A percentile compares a stretch with the other conserved stretches of the same genome.
Conservation (phyloP, 1,140 invertebrate genomes). For the Sitophilus oryzae region DNA sequence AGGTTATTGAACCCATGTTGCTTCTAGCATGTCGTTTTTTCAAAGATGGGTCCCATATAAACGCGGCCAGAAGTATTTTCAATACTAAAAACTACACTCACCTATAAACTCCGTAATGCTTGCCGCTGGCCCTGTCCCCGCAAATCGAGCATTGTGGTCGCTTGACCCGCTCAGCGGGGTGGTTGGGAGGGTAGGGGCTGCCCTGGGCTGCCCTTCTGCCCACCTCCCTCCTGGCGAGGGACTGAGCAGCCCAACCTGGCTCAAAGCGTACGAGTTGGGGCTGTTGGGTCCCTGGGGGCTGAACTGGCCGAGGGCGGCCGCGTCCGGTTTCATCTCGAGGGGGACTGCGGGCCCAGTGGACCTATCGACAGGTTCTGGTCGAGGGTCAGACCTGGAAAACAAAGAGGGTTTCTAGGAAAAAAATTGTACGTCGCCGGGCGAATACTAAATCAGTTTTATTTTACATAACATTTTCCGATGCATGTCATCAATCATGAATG, state of each 20-base stretch:
- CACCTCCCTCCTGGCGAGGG: conserved; percentile 46
- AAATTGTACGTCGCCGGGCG: too few relatives aligned
- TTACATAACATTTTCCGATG: too few relatives aligned
- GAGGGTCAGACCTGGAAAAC: conserved; percentile 56
- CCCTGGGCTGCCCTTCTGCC: conserved; percentile 34
- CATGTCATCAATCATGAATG: too few relatives aligned
- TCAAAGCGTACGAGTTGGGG: conserved; percentile 46
- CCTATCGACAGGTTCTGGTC: conserved; percentile 63
- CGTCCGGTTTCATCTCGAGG: conserved; percentile 79
- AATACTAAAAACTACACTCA: too few relatives aligned
- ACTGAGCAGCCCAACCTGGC: conserved; percentile 50
- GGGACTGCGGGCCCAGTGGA: conserved; percentile 76
- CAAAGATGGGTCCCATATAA: too few relatives aligned
- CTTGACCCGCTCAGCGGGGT: conserved; percentile 89
- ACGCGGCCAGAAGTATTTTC: too few relatives aligned
- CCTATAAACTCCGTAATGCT: conserved; percentile 96
- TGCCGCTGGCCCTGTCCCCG: conserved; percentile 88
- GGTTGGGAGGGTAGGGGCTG: conserved; percentile 78
- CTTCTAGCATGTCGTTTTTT: too few relatives aligned
- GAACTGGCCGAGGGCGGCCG: conserved; percentile 58
- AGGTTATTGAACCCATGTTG: too few relatives aligned
- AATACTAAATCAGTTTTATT: too few relatives aligned
- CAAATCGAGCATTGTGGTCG: conserved; percentile 94
- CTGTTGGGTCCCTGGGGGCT: conserved; percentile 60
- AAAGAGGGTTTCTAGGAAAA: too few relatives aligned